These are phyloP conservation scores for Drosophila quasianomalipes DNA, from an alignment of 2,888 invertebrate species.

Conservation along the genomic window DNA sequence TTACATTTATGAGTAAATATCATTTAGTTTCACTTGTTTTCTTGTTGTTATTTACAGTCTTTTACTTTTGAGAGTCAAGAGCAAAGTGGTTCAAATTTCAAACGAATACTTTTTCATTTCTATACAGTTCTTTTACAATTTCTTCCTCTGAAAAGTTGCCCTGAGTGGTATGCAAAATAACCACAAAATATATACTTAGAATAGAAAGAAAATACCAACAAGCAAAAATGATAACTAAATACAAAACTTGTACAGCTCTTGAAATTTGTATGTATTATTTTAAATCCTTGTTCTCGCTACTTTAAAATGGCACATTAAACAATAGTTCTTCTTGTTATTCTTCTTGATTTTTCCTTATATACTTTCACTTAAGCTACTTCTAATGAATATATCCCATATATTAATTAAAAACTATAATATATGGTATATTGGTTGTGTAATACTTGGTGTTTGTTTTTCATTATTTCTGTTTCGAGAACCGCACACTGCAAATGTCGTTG, in stretches of 20 bases:
- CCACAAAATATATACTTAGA: constrained; percentile 16
- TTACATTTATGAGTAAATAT: constrained; percentile 68
- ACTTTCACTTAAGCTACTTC: constrained; percentile 52
- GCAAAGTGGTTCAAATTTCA: constrained; percentile 71
- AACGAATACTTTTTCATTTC: constrained; percentile 41
- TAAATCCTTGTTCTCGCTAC: constrained; percentile 54
- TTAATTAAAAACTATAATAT: constrained; percentile 17
- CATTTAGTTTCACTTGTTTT: constrained; percentile 70
- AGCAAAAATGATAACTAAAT: constrained; percentile 21
- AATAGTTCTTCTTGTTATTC: constrained; percentile 59
- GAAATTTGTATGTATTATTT: constrained; percentile 15
- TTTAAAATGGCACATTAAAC: constrained; percentile 81
- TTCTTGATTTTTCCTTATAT: constrained; percentile 1
- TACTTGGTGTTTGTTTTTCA: constrained; percentile 66
- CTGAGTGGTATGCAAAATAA: constrained; percentile 79
- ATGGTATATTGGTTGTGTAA: constrained; percentile 61
- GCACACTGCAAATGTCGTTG: constrained; percentile 67
- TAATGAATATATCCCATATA: constrained; percentile 40
- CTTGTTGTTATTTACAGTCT: constrained; percentile 75
- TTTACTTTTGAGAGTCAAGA: constrained; percentile 81
- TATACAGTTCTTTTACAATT: constrained; percentile 54
- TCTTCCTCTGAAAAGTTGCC: constrained; percentile 68
- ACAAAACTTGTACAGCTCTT: constrained; percentile 35
- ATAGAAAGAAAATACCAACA: constrained; percentile 30
- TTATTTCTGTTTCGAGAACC: constrained; percentile 58